Evolutionary conservation across 2,888 invertebrate genomes (phyloP).

Genomic region (Idaea dimidiata): DNA sequence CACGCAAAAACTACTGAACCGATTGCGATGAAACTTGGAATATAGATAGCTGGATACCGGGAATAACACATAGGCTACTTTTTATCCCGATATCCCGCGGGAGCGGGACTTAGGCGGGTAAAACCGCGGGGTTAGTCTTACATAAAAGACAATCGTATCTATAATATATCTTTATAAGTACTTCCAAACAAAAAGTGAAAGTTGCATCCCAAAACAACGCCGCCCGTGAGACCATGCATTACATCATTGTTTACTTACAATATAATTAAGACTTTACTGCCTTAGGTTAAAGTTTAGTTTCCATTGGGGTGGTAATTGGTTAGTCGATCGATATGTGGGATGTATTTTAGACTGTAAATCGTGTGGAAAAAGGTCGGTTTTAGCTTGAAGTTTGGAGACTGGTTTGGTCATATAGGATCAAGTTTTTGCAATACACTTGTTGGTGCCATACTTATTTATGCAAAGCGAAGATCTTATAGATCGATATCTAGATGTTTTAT

Average conservation of each 20-base stretch:
- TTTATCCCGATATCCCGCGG: no score
- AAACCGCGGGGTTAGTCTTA: no score
- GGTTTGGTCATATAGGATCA: slow-evolving; percentile 7
- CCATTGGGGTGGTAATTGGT: slow-evolving; percentile 47
- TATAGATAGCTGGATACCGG: no score
- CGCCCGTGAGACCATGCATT: background rate
- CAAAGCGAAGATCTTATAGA: slow-evolving; percentile 13
- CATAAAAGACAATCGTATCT: slow-evolving; percentile 5
- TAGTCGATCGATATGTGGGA: slow-evolving; percentile 20
- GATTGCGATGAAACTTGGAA: no score
- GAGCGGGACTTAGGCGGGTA: no score
- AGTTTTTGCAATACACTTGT: slow-evolving; percentile 27
- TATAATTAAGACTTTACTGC: slow-evolving; percentile 4
- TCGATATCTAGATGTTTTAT: background rate
- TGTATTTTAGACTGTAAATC: slow-evolving; percentile 4
- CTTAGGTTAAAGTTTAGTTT: slow-evolving; percentile 21
- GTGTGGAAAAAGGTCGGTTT: slow-evolving; percentile 11
- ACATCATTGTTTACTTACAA: slow-evolving; percentile 4
- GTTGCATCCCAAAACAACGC: slow-evolving; percentile 8
- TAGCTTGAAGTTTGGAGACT: slow-evolving; percentile 7
- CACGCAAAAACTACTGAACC: no score
- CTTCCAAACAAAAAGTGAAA: slow-evolving; percentile 13
- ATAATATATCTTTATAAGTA: slow-evolving; percentile 3
- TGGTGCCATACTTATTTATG: slow-evolving; percentile 16
- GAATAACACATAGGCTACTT: no score